A percentile compares a stretch with the other conserved stretches of the same genome.
Evolutionary conservation across 2,113 vertebrate species (phyloP).

Genomic region (Archocentrus centrarchus): DNA sequence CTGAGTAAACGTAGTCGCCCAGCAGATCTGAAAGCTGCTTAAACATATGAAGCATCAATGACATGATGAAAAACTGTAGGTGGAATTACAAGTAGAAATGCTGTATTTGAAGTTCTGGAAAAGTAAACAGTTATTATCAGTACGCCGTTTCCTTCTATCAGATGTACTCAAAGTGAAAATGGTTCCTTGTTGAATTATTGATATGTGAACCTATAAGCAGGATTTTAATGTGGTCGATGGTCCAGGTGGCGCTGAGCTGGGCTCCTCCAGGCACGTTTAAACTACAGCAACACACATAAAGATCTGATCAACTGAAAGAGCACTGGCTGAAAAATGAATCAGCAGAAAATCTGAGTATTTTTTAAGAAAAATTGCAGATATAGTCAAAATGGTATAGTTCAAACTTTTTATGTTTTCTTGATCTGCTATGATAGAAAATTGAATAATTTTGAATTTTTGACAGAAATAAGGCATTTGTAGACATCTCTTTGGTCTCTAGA

Average conservation of each 20-base stretch:
- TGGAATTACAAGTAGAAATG: not conserved
- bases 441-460: not conserved
- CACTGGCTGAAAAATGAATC: not conserved
- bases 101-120: not conserved
- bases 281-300: not conserved
- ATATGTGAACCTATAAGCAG: constrained; percentile 52
- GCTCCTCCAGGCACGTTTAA: constrained; percentile 3
- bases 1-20: not conserved
- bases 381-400: not conserved
- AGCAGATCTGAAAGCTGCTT: not conserved
- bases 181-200: constrained; percentile 59
- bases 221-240: constrained; percentile 30
- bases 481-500: too few species aligned
- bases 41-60: not conserved
- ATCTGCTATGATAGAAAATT: not conserved
- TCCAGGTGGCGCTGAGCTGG: constrained; percentile 35
- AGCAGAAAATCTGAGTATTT: not conserved
- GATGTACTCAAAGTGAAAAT: constrained; percentile 25
- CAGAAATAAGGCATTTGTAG: too few species aligned
- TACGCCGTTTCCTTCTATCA: not conserved
- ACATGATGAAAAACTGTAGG: not conserved
- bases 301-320: not conserved
- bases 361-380: not conserved
- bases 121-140: not conserved
- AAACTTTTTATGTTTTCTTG: not conserved